Evolutionary conservation across 2,888 invertebrate genomes (phyloP).

Genomic region (Chirona hameri): DNA sequence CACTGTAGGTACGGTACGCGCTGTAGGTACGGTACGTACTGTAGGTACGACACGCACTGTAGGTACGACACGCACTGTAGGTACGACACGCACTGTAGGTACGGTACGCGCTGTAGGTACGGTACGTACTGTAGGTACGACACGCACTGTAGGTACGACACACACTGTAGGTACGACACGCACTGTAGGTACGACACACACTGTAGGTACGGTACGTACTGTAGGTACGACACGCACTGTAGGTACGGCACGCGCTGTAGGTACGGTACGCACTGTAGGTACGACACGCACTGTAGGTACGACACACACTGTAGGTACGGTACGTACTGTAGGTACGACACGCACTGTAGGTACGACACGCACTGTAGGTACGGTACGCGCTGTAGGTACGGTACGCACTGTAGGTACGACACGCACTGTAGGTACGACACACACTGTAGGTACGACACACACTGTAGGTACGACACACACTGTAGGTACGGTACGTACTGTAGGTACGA

Average conservation of each 20-base stretch:
- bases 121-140: not conserved
- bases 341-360: too few species aligned
- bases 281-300: not conserved
- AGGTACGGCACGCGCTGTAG: not conserved
- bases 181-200: not conserved
- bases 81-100: too few species aligned
- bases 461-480: too few species aligned
- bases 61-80: not conserved
- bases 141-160: too few species aligned
- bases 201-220: not conserved
- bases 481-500: not conserved
- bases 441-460: too few species aligned
- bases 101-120: not conserved
- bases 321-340: not conserved
- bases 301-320: too few species aligned
- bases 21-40: not conserved
- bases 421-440: not conserved
- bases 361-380: not conserved
- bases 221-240: not conserved
- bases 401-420: not conserved
- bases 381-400: not conserved
- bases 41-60: not conserved
- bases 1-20: not conserved
- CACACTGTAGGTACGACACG: too few species aligned
- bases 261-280: too few species aligned